Evolutionary conservation across 2,113 vertebrate genomes (phyloP), one percentile per base, ranked within the genome.

Genomic region (Lutjanus erythropterus): DNA sequence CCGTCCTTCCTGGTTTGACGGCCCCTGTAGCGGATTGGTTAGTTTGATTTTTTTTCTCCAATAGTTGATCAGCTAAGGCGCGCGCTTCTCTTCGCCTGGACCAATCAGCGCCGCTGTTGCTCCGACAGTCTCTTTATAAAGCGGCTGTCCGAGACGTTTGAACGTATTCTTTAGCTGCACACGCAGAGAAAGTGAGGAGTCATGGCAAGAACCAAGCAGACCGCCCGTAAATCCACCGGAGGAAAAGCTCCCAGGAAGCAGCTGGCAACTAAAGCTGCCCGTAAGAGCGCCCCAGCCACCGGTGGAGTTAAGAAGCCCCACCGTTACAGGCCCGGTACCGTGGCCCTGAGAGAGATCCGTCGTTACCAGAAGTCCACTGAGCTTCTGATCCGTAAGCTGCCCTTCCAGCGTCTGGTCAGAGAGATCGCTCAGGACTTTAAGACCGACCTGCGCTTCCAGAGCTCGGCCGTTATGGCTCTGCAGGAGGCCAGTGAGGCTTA

Each of bases 401-500:
- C n/a, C n/a, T n/a, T n/a, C n/a, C n/a, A n/a, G n/a, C n/a, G n/a
- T n/a, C n/a, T n/a, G n/a, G n/a, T n/a, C n/a, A n/a, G n/a, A n/a
- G n/a, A n/a, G n/a, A n/a, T n/a, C n/a, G n/a, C n/a, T n/a, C n/a
- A n/a, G n/a, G n/a, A n/a, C n/a, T n/a, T n/a, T n/a, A n/a, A n/a
- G n/a, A n/a, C n/a, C n/a, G n/a, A n/a, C n/a, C n/a, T n/a, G n/a
- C n/a, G n/a, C n/a, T n/a, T n/a, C n/a, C n/a, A n/a, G n/a, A n/a
- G n/a, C n/a, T n/a, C n/a, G n/a, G n/a, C n/a, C n/a, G n/a, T n/a
- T n/a, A n/a, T n/a, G n/a, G n/a, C n/a, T n/a, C n/a, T n/a, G n/a
- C n/a, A n/a, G n/a, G n/a, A n/a, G n/a, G n/a, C 94, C 64, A 95
- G 94, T 50, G 94, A 95, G 91, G 94, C 94, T 0, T 95, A 95